These are phyloP conservation scores for Alcis repandata DNA, from an alignment of 2,888 invertebrate genomes.

Conservation along the genomic window DNA sequence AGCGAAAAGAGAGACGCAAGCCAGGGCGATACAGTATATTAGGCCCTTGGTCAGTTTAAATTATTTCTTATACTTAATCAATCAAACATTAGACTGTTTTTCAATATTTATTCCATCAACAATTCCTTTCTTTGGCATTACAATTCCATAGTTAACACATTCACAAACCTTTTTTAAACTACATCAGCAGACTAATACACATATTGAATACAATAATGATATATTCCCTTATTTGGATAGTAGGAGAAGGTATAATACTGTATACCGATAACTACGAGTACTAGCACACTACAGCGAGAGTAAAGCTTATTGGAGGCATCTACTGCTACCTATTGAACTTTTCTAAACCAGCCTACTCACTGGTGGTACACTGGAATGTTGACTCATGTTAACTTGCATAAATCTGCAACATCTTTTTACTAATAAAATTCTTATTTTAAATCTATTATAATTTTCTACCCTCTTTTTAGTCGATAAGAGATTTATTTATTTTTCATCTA, in stretches of 20 bases:
- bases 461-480: too few species aligned
- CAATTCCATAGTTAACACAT: slow-evolving; percentile 31
- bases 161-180: slow-evolving; percentile 26
- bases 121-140: slow-evolving; percentile 38
- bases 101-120: slow-evolving; percentile 40
- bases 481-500: too few species aligned
- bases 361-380: background rate
- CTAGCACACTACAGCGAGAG: slow-evolving; percentile 50
- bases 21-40: too few species aligned
- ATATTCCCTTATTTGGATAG: slow-evolving; percentile 36
- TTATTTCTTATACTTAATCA: too few species aligned
- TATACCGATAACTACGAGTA: slow-evolving; percentile 57
- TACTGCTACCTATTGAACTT: slow-evolving; percentile 49
- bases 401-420: too few species aligned
- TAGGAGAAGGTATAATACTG: slow-evolving; percentile 78
- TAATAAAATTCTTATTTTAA: too few species aligned
- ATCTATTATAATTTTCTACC: too few species aligned
- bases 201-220: slow-evolving; percentile 38
- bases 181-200: slow-evolving; percentile 30
- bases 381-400: too few species aligned
- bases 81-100: slow-evolving; percentile 43
- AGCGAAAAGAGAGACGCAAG: too few species aligned
- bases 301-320: slow-evolving; percentile 77
- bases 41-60: too few species aligned
- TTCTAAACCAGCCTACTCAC: slow-evolving; percentile 8